phyloP scores from a whole-genome alignment of 2,888 invertebrate species.

The Melinaea menophilus region DNA sequence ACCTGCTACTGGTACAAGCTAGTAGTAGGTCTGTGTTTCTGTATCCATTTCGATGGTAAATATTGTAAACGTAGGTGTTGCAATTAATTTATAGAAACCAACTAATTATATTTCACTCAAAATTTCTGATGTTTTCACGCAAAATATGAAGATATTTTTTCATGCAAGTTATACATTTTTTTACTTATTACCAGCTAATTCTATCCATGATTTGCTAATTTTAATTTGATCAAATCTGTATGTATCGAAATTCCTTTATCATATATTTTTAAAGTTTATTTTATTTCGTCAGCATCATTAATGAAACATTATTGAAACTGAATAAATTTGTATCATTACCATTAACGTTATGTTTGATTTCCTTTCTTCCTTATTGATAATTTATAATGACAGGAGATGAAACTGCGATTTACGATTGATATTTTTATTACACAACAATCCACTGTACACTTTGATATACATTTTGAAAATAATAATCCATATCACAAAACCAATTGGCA shows the following conservation, averaged over 20 bases:
- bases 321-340: conserved; percentile 40
- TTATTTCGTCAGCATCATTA: conserved; percentile 61
- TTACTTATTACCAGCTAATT: not conserved
- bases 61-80: too few species aligned
- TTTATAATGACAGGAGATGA: not conserved
- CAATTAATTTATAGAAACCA: not conserved
- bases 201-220: conserved; percentile 1
- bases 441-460: conserved; percentile 42
- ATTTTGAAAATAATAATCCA: conserved; percentile 31
- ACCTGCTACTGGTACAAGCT: too few species aligned
- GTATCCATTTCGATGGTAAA: too few species aligned
- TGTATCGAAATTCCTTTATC: conserved; percentile 51
- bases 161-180: conserved; percentile 21
- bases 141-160: conserved; percentile 6
- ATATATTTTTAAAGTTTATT: conserved; percentile 46
- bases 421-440: conserved; percentile 41
- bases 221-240: conserved; percentile 24
- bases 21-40: too few species aligned
- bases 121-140: conserved; percentile 9
- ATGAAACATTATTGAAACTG: conserved; percentile 43
- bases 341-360: conserved; percentile 30
- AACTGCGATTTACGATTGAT: conserved; percentile 28
- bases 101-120: not conserved
- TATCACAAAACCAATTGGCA: conserved; percentile 28
- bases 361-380: conserved; percentile 6